A percentile compares a stretch with the other conserved stretches of the same genome.
Evolutionary conservation across 2,888 invertebrate genomes (phyloP).

Genomic region (Caenorhabditis becei): DNA sequence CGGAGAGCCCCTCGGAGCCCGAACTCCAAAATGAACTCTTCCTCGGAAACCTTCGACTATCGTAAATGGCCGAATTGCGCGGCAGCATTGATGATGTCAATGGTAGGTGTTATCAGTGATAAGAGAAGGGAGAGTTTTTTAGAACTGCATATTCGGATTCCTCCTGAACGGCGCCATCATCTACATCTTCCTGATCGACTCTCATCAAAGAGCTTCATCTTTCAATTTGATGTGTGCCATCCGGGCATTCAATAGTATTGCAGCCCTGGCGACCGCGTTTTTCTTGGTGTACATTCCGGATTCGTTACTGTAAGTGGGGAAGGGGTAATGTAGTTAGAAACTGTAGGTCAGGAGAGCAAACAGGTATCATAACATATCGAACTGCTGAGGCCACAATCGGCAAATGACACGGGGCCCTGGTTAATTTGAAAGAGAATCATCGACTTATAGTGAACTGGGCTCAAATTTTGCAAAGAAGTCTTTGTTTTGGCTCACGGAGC

Average conservation of each 20-base stretch:
- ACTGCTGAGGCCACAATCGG: too few species aligned
- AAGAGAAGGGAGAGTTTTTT: neutral
- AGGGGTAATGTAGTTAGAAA: too few species aligned
- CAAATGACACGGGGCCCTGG: too few species aligned
- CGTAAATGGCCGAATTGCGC: constrained; percentile 27
- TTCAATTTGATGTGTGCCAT: constrained; percentile 37
- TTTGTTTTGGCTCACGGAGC: too few species aligned
- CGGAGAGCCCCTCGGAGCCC: neutral
- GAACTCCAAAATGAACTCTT: constrained; percentile 14
- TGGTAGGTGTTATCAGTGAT: neutral
- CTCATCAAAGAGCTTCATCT: constrained; percentile 24
- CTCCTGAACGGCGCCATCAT: constrained; percentile 13
- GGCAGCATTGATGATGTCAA: constrained; percentile 23
- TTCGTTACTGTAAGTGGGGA: constrained; percentile 15
- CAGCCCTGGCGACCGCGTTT: constrained; percentile 4
- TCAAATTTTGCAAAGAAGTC: too few species aligned
- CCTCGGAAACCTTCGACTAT: constrained; percentile 2
- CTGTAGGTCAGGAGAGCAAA: too few species aligned
- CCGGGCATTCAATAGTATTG: constrained; percentile 22
- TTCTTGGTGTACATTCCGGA: constrained; percentile 26
- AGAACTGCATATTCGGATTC: constrained; percentile 31
- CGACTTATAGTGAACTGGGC: too few species aligned
- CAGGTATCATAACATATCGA: too few species aligned
- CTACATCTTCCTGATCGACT: constrained; percentile 15
- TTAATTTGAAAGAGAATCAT: too few species aligned